Base-by-base conservation (phyloP, 1,140 invertebrate species). In the Argopecten irradians region DNA sequence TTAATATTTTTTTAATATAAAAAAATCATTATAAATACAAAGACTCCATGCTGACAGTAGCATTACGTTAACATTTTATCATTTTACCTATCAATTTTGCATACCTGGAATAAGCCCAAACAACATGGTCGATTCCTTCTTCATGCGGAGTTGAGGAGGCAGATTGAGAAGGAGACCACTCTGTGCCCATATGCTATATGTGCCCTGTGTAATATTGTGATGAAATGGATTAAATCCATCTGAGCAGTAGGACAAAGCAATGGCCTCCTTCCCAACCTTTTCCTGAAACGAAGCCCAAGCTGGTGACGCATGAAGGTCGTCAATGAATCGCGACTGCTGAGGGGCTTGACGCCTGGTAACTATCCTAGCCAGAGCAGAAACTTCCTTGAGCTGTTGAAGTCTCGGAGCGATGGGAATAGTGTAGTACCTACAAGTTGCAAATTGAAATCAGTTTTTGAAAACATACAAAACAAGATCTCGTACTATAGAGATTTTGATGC, bases 161-260 rank as follows among this genome's bases (percentile, higher is more conserved):
- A 39, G 13, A 13, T 39, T 39, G 7, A 86, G 46, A 2, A 86
- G 22, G 3, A 86, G 16, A n/a, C 85, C 43, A 34, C 43, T 34
- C 85, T 86, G 85, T 71, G 85, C 46, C 85, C 85, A 71, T 11
- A 86, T 86, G 43, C 85, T 86, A 19, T 86, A 86, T 1, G 8
- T 19, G 0, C 43, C 85, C n/a, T 71, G 43, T 1, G 28, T 71
- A 2, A 86, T 34, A 19, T 71, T 86, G 19, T 86, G 85, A 35
- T 86, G 85, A 33, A 86, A 86, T 1, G 85, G 85, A n/a, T 86
- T 86, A 36, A 86, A 86, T 0, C 85, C 85, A 34, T 86, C 85
- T 16, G 43, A 71, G 35, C 85, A 86, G 28, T 43, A 86, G 7
- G 41, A 86, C 41, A 86, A 55, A 19, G 43, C 85, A 8, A 86